Base-by-base conservation (phyloP, 2,797 vertebrate species). In the Dromococcyx pavoninus region DNA sequence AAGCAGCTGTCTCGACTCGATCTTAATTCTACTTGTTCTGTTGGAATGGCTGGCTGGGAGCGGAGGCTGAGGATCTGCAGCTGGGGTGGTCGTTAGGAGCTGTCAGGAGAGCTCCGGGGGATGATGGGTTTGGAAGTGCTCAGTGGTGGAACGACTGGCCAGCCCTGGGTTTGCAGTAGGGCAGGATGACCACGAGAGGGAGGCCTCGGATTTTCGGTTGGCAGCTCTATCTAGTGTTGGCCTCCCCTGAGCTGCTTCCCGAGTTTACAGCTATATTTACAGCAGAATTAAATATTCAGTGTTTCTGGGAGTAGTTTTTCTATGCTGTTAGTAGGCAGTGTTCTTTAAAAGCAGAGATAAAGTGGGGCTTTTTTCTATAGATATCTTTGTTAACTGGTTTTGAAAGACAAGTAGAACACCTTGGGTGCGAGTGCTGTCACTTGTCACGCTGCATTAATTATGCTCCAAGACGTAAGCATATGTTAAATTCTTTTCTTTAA, bases 171-270 rank as follows among this genome's bases (percentile, higher is more conserved):
- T 44, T 95, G 95, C 65, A 92, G 0, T 70, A 53, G 74, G 58
- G 5, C 43, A 66, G 72, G 50, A 30, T 41, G 85, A 32, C 89
- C 95, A 90, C 93, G 69, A 87, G 95, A 95, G 96, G 94, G 96
- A 93, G 91, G 50, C 90, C 83, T 83, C 87, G 27, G 3, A 33
- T 89, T 78, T 73, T 58, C 57, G 14, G 28, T 51, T 93, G 66
- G 57, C 83, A 77, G 69, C 83, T 87, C 89, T 48, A 19, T 30
- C 19, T 22, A 17, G 39, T 27, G 70, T 76, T 86, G 58, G 53
- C 54, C 64, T 92, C 91, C 30, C 27, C 25, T 28, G 11, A 73
- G 69, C 22, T 44, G 22, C 23, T 23, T 23, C 46, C 22, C 22
- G 22, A 24, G 50, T 48, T 91, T 70, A 46, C 51, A 32, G 57